These are phyloP conservation scores for Speoplatyrhinus poulsoni DNA, from an alignment of 2,113 vertebrate species.

Conservation along the genomic window DNA sequence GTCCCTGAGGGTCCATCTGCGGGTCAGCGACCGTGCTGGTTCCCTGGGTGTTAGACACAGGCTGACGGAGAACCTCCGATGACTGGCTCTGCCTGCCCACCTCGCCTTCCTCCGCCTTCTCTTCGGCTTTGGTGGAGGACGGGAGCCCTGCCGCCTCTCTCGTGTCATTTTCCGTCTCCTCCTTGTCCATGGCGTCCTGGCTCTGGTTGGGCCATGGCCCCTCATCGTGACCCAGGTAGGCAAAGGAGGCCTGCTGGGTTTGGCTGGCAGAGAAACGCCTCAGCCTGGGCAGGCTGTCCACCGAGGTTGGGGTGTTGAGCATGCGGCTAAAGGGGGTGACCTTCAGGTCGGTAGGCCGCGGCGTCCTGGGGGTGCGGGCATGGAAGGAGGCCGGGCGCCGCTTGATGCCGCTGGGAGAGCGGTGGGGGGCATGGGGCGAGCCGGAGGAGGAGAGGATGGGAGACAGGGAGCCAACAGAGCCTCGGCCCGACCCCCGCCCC, in stretches of 20 bases:
- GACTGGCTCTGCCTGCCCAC: constrained; percentile 61
- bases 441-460: constrained; percentile 79
- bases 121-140: constrained; percentile 34
- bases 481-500: constrained; percentile 74
- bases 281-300: constrained; percentile 92
- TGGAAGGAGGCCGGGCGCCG: constrained; percentile 87
- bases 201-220: constrained; percentile 27
- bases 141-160: constrained; percentile 37
- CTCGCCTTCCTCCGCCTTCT: constrained; percentile 16
- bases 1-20: constrained; percentile 44
- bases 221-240: constrained; percentile 87
- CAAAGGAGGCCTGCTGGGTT: constrained; percentile 87
- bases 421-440: constrained; percentile 80
- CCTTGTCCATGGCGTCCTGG: constrained; percentile 35
- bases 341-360: constrained; percentile 91
- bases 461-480: constrained; percentile 82
- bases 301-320: constrained; percentile 90
- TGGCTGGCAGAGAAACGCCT: constrained; percentile 90
- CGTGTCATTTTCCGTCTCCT: constrained; percentile 16
- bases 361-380: constrained; percentile 85
- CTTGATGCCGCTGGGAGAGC: constrained; percentile 84
- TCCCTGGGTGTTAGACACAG: constrained; percentile 75
- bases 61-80: constrained; percentile 82
- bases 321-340: constrained; percentile 90
- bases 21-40: constrained; percentile 44